These are phyloP conservation scores for Sinocyclocheilus grahami DNA, from an alignment of 2,113 vertebrate species.

Conservation along the genomic window DNA sequence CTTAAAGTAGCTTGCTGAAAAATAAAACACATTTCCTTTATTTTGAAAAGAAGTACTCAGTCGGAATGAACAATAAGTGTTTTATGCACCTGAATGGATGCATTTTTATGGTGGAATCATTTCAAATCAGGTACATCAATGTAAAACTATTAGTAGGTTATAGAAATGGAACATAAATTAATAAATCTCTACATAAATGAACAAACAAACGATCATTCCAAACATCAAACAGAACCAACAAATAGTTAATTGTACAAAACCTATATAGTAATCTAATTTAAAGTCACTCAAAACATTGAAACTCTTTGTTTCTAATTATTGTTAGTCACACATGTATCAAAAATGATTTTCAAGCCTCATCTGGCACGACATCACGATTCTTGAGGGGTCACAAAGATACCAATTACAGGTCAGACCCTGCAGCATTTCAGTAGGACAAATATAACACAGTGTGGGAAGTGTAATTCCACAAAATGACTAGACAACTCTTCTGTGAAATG, in stretches of 20 bases:
- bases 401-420: conserved; percentile 31
- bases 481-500: not conserved
- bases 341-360: conserved; percentile 11
- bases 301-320: not conserved
- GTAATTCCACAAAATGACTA: not conserved
- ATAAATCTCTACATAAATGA: not conserved
- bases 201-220: not conserved
- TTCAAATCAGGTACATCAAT: not conserved
- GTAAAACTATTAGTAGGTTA: conserved; percentile 11
- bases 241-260: not conserved
- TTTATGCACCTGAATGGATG: not conserved
- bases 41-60: not conserved
- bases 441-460: conserved; percentile 8
- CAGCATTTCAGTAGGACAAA: conserved; percentile 29
- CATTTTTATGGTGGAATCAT: not conserved
- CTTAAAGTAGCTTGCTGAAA: not conserved
- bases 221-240: conserved; percentile 17
- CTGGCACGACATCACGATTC: conserved; percentile 24
- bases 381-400: conserved; percentile 17
- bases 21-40: not conserved
- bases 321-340: conserved; percentile 7
- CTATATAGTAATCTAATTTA: not conserved
- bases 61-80: not conserved
- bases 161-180: conserved; percentile 4
- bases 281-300: not conserved